Base-by-base conservation (phyloP, 2,797 vertebrate genomes). In the Craterocephalus amniculus region DNA sequence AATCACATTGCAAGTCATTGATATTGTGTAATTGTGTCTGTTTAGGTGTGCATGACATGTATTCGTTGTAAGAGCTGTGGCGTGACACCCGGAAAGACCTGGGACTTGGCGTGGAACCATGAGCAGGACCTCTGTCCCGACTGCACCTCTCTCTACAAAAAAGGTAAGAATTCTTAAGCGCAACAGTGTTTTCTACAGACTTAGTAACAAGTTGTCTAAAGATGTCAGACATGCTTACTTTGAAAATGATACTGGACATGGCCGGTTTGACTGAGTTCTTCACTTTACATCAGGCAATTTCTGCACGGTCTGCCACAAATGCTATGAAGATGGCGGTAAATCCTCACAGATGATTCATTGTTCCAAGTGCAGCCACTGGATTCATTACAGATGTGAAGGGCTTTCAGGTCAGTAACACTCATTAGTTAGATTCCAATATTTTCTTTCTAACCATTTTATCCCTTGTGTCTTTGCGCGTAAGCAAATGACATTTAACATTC, bases 61-160 rank as follows among this genome's bases (percentile, higher is more conserved):
- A 94, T 97, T 67, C 94, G 96, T n/a, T 97, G 96, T 88, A 96
- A 94, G 85, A 96, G 96, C 89, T 97, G 96, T 18, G 96, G 96
- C 1, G 94, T 95, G 13, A 95, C 96, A 49, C 96, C 95, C 18
- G 96, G 96, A 58, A 96, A 96, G 82, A 93, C 92, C 51, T 95
- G 93, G 89, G 95, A 95, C 26, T 79, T 94, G 14, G 87, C 93
- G 58, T 96, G 96, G 95, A 95, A 96, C 65, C 94, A 95, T n/a
- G 94, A 96, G 49, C 88, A 94, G 65, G 95, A 94, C 67, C 94
- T 97, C 64, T 97, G 96, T 85, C 94, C 95, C 3, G 94, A 95
- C 67, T 97, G 96, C 86, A 93, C 88, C 31, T 67, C 83, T 75
- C 95, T 95, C 13, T 93, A 93, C 74, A 90, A 94, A 26, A 95